Conservation (phyloP, 2,797 vertebrate species). For the Hylomyscus alleni region DNA sequence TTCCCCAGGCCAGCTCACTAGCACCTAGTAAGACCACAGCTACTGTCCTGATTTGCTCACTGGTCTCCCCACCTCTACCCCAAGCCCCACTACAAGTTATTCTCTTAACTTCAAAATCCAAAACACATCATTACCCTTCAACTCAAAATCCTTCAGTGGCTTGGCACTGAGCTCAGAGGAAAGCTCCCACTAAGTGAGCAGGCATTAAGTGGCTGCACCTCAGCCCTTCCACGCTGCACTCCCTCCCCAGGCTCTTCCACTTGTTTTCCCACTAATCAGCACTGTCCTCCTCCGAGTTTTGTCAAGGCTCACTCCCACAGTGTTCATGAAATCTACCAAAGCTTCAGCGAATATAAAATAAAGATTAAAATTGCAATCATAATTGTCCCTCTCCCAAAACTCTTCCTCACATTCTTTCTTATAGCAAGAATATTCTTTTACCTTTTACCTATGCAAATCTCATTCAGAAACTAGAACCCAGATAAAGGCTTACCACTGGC, state of each 20-base stretch:
- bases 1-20: background rate
- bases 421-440: slow-evolving; percentile 24
- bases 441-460: slow-evolving; percentile 46
- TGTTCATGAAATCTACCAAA: slow-evolving; percentile 48
- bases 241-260: background rate
- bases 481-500: slow-evolving; percentile 27
- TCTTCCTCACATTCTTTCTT: slow-evolving; percentile 20
- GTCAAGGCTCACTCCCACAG: slow-evolving; percentile 49
- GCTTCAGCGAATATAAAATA: slow-evolving; percentile 15
- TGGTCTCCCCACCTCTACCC: background rate
- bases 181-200: background rate
- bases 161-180: slow-evolving; percentile 7
- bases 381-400: slow-evolving; percentile 15
- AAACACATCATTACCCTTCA: slow-evolving; percentile 17
- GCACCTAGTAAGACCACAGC: background rate
- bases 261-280: slow-evolving; percentile 40
- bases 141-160: slow-evolving; percentile 38
- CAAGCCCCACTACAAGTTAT: background rate
- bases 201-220: background rate
- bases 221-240: slow-evolving; percentile 17
- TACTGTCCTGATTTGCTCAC: background rate
- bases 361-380: slow-evolving; percentile 37
- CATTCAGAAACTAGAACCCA: background rate
- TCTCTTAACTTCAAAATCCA: slow-evolving; percentile 54
- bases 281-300: background rate